Evolutionary conservation across 1,140 invertebrate genomes (phyloP), one percentile per base, ranked within the genome.

Genomic region (Ceratina japonica): DNA sequence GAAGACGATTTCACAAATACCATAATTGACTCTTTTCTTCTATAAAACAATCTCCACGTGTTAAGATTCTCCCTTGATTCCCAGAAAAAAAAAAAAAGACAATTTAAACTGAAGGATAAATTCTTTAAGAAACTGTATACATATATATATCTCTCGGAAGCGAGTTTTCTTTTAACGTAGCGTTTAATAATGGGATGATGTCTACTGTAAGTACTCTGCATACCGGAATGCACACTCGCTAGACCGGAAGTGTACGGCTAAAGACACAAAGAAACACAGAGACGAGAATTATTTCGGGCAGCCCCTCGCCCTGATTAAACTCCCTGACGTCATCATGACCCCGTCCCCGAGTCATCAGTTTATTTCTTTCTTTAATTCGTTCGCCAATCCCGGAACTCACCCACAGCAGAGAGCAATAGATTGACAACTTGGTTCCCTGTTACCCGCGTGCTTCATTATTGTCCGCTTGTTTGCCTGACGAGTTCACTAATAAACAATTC

Each of bases 181-280:
- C 75, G 51, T 71, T 78, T 78, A 10, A 56, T 54, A 63, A 63
- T 49, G 68, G 49, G 59, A 58, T 63, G 59, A 49, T 63, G 58
- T 54, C n/a, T n/a, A 37, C 68, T 54, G 75, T 78, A 78, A 78
- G 75, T 72, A 72, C 68, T 69, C 74, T 69, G 74, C 74, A 61
- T 69, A 59, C 20, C 54, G 63, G 63, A 68, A 68, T 59, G 73
- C 52, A 44, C 18, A 20, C 52, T 22, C 20, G 12, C 37, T 49
- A 71, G 12, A 71, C 24, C 56, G 18, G 31, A 54, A 63, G 59
- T 61, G 59, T 61, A 52, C 27, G 44, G 44, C 24, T 22, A 65
- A 58, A 37, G 20, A 31, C 31, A 52, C 62, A 52, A 37, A 20
- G 18, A 44, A 64, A 58, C n/a, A 24, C 49, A 37, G 27, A 22